These are phyloP conservation scores for Chelmon rostratus DNA, from an alignment of 2,797 vertebrate species.

Conservation along the genomic window DNA sequence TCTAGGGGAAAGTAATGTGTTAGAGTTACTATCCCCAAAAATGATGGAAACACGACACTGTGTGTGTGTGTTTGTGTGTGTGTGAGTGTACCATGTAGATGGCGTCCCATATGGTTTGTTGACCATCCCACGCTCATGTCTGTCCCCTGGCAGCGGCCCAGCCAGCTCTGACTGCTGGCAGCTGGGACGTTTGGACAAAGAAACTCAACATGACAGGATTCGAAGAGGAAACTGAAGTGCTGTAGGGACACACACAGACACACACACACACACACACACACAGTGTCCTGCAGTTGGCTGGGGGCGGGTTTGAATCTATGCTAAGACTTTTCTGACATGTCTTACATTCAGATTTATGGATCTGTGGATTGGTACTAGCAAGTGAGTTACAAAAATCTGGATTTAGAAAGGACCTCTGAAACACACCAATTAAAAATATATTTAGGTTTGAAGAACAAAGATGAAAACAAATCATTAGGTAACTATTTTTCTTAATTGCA, in stretches of 20 bases:
- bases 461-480: background rate
- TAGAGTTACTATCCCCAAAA: too few relatives aligned
- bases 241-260: slow-evolving; percentile 10
- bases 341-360: background rate
- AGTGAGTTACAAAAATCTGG: background rate
- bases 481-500: background rate
- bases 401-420: too few relatives aligned
- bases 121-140: slow-evolving; percentile 48
- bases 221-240: slow-evolving; percentile 26
- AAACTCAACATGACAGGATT: slow-evolving; percentile 43
- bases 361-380: background rate
- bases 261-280: slow-evolving; percentile 29
- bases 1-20: too few relatives aligned
- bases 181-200: slow-evolving; percentile 62
- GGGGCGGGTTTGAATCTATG: background rate
- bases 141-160: slow-evolving; percentile 46
- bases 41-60: background rate
- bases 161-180: slow-evolving; percentile 50
- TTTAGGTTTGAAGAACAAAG: background rate
- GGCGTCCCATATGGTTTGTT: slow-evolving; percentile 66
- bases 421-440: background rate
- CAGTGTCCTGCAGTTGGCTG: background rate
- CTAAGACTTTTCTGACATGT: background rate
- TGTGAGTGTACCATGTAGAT: slow-evolving; percentile 23
- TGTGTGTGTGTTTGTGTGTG: slow-evolving; percentile 5